Evolutionary conservation across 2,888 invertebrate species (phyloP).

Genomic region (Habrosyne pyritoides): DNA sequence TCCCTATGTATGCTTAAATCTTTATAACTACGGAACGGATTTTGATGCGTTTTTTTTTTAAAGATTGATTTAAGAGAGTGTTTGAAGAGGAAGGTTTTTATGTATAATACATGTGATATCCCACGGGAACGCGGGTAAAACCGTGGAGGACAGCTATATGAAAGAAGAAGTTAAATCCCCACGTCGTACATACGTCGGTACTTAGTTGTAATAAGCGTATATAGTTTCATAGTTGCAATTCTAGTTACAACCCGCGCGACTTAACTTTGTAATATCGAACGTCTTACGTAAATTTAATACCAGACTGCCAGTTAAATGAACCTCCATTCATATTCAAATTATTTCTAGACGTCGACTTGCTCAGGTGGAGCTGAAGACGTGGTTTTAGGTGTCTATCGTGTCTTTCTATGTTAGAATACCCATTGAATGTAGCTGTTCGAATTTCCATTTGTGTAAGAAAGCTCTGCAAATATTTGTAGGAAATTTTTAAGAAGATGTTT

Average conservation of each 20-base stretch:
- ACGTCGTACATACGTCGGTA: too few species aligned
- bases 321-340: slow-evolving; percentile 67
- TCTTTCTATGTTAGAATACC: neutral
- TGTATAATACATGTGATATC: too few species aligned
- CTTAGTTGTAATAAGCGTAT: slow-evolving; percentile 23
- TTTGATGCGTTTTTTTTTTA: too few species aligned
- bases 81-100: too few species aligned
- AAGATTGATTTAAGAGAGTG: too few species aligned
- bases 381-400: slow-evolving; percentile 12
- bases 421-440: neutral
- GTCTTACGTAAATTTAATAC: slow-evolving; percentile 61
- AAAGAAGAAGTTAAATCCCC: too few species aligned
- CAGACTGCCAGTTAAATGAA: slow-evolving; percentile 56
- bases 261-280: slow-evolving; percentile 29
- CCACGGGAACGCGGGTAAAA: too few species aligned
- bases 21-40: too few species aligned
- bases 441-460: neutral
- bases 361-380: slow-evolving; percentile 11
- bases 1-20: too few species aligned
- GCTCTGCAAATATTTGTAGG: too few species aligned
- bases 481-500: neutral
- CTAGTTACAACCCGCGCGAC: slow-evolving; percentile 24
- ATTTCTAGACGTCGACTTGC: slow-evolving; percentile 29
- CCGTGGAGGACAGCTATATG: too few species aligned
- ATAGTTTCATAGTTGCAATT: slow-evolving; percentile 34